phyloP scores from a whole-genome alignment of 2,797 vertebrate species.

The Notoglanidium macrostoma region DNA sequence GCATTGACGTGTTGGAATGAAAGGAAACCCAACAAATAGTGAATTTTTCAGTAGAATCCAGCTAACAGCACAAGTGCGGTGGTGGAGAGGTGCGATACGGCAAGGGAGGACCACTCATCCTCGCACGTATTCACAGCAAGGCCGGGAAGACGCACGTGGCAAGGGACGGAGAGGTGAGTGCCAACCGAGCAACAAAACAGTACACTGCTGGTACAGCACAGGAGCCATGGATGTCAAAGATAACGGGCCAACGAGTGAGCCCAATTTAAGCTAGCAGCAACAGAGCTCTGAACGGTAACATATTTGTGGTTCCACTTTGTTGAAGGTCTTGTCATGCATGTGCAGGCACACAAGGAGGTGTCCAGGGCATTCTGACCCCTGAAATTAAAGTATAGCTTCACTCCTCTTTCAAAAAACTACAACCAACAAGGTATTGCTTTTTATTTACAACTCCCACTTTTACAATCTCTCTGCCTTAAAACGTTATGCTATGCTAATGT shows the following conservation, averaged over 20 bases:
- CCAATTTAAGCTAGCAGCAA: neutral
- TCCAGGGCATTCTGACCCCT: neutral
- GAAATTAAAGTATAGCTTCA: neutral
- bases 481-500: neutral
- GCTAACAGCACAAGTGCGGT: neutral
- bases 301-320: neutral
- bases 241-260: neutral
- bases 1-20: neutral
- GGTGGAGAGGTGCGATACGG: neutral
- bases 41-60: no score
- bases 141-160: neutral
- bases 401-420: neutral
- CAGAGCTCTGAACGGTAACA: neutral
- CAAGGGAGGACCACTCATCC: neutral
- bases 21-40: neutral
- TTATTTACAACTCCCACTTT: slow-evolving; percentile 56
- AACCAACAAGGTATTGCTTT: slow-evolving; percentile 46
- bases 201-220: no score
- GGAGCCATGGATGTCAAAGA: neutral
- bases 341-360: neutral
- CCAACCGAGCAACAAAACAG: neutral
- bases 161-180: neutral
- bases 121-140: neutral
- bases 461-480: slow-evolving; percentile 32
- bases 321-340: neutral